Evolutionary conservation across 2,888 invertebrate genomes (phyloP).

Genomic region (Cheilosia impressa): DNA sequence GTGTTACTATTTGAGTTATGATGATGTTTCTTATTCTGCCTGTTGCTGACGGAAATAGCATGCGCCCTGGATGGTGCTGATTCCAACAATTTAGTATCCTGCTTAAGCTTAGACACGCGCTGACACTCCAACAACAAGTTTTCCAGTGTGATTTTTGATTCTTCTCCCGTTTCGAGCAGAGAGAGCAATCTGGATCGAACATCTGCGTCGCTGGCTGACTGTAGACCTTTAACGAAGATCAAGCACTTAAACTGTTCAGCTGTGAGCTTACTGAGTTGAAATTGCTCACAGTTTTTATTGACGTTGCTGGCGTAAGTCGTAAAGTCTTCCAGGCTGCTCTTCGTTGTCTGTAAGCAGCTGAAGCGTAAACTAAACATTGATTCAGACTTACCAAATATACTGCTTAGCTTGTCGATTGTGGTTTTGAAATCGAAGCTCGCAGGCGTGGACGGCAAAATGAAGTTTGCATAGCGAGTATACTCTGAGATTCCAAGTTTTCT

Average conservation of each 20-base stretch:
- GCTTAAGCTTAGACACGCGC: background rate
- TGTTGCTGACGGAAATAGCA: background rate
- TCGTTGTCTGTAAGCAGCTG: conserved; percentile 17
- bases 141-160: background rate
- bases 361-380: conserved; percentile 18
- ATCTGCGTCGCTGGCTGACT: conserved; percentile 19
- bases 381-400: conserved; percentile 18
- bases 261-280: conserved; percentile 3
- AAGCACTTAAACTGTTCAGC: conserved; percentile 36
- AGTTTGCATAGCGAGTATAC: background rate
- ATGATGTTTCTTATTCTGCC: background rate
- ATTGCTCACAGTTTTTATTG: conserved; percentile 17
- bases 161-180: background rate
- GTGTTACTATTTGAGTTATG: background rate
- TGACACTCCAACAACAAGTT: conserved; percentile 1
- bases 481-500: background rate
- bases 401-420: background rate
- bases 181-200: background rate
- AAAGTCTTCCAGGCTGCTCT: conserved; percentile 4
- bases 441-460: background rate
- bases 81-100: background rate
- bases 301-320: conserved; percentile 8
- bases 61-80: background rate
- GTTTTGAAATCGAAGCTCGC: background rate
- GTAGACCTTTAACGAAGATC: conserved; percentile 37